Base-by-base conservation (phyloP, 1,140 invertebrate species). In the Calosoma granatense region DNA sequence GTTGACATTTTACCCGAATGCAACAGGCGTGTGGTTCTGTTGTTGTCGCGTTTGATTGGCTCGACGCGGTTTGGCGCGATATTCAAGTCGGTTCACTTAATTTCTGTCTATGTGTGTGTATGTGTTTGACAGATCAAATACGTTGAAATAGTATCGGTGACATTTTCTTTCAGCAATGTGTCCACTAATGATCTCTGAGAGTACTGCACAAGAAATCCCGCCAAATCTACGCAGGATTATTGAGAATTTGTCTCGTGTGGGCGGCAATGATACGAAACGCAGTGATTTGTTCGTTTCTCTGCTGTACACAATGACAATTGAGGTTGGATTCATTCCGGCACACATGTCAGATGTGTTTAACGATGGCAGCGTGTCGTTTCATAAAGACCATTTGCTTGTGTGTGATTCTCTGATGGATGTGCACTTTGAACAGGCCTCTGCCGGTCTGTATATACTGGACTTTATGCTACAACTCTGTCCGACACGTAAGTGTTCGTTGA, bases 231-330 rank as follows among this genome's bases (percentile, higher is more conserved):
- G 54, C 20, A 47, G 60, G 41, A 22, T 53, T 63, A 21, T 52
- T 59, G 54, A 14, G 20, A 56, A 57, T 43, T 19, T 22, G 41
- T 20, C 19, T 57, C 2, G 11, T 51, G 1, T 36, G 61, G 12
- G 22, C 12, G 22, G 22, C n/a, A 11, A 6, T 30, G 20, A 54
- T 23, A n/a, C 22, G 4, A 59, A 61, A 39, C 60, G 47, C 61
- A 58, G 55, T 41, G 67, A 71, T 39, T 57, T 68, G 22, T 52
- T 70, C n/a, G 63, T 64, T 1, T 60, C 63, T 9, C 60, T 70
- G 14, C 55, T 69, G 22, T 67, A 66, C 51, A 60, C 70, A 41
- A 51, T 71, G 17, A 70, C 69, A 66, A 20, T 69, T 15, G 69
- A 71, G 61, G 55, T 20, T 57, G 69, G 70, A 11, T 70, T 68